Evolutionary conservation across 2,113 vertebrate species (phyloP), one percentile per base, ranked within the genome.

Genomic region (Argyrosomus japonicus): DNA sequence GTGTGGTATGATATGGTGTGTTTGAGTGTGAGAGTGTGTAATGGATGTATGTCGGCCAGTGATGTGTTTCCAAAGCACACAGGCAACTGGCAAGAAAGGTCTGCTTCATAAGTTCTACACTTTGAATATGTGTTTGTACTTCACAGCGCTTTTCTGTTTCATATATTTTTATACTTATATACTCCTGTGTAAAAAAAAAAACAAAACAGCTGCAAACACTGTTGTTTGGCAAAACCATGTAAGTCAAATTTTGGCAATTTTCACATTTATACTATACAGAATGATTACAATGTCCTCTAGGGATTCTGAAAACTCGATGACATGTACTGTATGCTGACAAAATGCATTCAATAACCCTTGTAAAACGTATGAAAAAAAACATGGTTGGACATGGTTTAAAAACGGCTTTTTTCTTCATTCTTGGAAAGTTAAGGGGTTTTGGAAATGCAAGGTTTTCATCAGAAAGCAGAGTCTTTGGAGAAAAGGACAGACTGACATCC

Each of bases 121-220:
- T 93, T 89, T 87, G 76, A 83, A 90, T 86, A 85, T 90, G 81
- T 92, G 77, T 92, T 93, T 93, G 87, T 93, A 89, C 79, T 84
- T 90, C 90, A 93, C 88, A 87, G 62, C 82, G 68, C 83, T 87
- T 91, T 89, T 90, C 89, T 83, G 71, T 93, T 89, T 87, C 76
- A 90, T 89, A 91, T 93, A 92, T 94, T 95, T 93, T 94, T 94
- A 77, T 94, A 94, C 83, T 89, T 92, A 74, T 91, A 84, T 88
- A 89, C 76, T 91, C 82, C 72, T 79, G 57, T 88, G 87, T 86
- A 87, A 77, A 86, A 82, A 82, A 75, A 17, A 43, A 14, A 51
- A 61, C 67, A 68, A 62, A 45, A 50, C 15, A 57, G 64, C 7
- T 62, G 71, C 63, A 70, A 81, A 86, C 81, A 86, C 70, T 82